Conservation (phyloP, 2,888 invertebrate genomes). For the Cerceris ruficornis region DNA sequence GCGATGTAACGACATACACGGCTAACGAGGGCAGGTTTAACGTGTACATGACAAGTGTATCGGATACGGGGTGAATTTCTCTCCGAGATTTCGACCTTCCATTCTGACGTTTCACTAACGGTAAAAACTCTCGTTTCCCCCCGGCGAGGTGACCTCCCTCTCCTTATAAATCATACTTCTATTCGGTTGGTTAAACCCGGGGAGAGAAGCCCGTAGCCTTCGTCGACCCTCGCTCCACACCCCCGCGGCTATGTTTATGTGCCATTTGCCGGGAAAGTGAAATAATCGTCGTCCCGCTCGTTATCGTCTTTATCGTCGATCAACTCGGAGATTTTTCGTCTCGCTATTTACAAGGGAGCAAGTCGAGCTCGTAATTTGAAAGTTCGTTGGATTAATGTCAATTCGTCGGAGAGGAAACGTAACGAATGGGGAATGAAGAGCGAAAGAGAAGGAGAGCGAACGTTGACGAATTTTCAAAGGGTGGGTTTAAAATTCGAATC, state of each 20-base stretch:
- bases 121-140: constrained; percentile 53
- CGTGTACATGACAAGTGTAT: constrained; percentile 34
- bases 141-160: constrained; percentile 34
- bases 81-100: constrained; percentile 23
- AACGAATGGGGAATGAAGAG: too few relatives aligned
- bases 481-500: neutral
- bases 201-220: constrained; percentile 41
- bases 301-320: constrained; percentile 47
- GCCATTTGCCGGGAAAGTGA: constrained; percentile 69
- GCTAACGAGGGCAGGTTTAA: neutral
- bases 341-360: constrained; percentile 1
- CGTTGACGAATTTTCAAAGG: neutral
- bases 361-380: constrained; percentile 1
- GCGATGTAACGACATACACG: constrained; percentile 1
- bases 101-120: constrained; percentile 24
- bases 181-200: constrained; percentile 69
- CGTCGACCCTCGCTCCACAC: constrained; percentile 30
- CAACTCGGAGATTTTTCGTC: constrained; percentile 22
- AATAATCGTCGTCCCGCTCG: constrained; percentile 65
- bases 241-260: constrained; percentile 66
- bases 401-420: too few relatives aligned
- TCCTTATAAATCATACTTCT: constrained; percentile 73
- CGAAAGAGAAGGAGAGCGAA: too few relatives aligned
- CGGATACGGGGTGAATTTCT: constrained; percentile 18
- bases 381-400: too few relatives aligned